Conservation (phyloP, 2,888 invertebrate genomes). For the Ceriagrion tenellum region DNA sequence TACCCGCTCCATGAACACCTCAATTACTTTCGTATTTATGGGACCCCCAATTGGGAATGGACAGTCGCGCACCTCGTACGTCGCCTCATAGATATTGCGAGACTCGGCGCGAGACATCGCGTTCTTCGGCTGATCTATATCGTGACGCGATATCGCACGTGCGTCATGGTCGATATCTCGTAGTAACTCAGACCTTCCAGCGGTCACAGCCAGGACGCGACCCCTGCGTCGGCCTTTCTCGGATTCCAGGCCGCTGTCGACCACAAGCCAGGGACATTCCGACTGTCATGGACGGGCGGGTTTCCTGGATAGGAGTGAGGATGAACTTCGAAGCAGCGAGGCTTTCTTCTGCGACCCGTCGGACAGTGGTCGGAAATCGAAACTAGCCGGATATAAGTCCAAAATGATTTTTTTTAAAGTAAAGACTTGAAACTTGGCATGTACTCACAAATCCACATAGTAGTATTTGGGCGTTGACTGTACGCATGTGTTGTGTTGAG, state of each 20-base stretch:
- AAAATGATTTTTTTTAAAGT: no score
- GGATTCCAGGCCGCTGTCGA: not conserved
- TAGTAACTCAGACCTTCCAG: no score
- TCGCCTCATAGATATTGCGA: not conserved
- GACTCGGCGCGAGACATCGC: not conserved
- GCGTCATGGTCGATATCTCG: not conserved
- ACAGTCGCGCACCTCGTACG: not conserved
- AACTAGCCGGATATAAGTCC: no score
- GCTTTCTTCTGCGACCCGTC: not conserved
- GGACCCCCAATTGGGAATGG: not conserved
- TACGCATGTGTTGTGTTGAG: no score
- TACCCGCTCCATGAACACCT: not conserved
- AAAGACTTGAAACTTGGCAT: no score
- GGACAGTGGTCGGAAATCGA: no score
- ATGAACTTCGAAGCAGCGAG: not conserved
- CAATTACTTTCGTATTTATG: not conserved
- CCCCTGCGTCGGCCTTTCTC: no score
- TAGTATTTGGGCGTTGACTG: no score
- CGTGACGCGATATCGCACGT: not conserved
- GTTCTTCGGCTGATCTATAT: not conserved
- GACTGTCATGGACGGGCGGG: no score
- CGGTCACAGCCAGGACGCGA: no score
- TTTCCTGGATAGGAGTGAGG: not conserved
- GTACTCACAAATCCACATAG: no score
- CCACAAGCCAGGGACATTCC: not conserved